Percentiles rank a stretch among this genome's conserved stretches.
phyloP scores from a whole-genome alignment of 1,140 invertebrate species.

The Lamellibrachia luymesi region DNA sequence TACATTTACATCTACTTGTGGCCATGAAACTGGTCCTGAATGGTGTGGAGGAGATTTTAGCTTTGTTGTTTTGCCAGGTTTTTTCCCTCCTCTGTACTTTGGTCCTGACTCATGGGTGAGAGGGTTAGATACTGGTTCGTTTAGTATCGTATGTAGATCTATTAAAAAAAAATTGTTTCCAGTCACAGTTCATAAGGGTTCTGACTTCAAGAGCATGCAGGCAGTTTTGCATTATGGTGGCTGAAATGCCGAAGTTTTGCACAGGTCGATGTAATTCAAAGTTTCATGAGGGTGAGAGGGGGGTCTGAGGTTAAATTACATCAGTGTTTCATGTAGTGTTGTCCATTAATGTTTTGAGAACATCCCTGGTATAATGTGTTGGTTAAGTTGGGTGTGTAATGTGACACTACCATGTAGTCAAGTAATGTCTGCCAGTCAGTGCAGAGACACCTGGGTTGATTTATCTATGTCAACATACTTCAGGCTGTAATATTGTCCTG shows the following conservation, averaged over 20 bases:
- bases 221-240: background rate
- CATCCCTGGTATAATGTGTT: background rate
- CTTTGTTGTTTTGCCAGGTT: background rate
- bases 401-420: background rate
- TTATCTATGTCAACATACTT: background rate
- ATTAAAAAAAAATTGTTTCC: background rate
- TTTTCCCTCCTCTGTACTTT: background rate
- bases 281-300: background rate
- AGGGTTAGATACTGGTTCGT: background rate
- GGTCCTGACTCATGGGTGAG: background rate
- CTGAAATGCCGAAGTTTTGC: background rate
- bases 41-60: background rate
- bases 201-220: background rate
- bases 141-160: background rate
- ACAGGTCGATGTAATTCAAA: background rate
- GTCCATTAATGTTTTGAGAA: background rate
- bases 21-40: background rate
- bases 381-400: background rate
- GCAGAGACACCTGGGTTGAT: background rate
- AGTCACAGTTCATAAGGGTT: background rate
- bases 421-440: background rate
- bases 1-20: background rate
- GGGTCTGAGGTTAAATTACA: background rate
- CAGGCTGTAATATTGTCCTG: background rate
- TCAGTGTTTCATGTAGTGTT: background rate